phyloP scores from a whole-genome alignment of 2,113 vertebrate species.

The Thomomys bottae region DNA sequence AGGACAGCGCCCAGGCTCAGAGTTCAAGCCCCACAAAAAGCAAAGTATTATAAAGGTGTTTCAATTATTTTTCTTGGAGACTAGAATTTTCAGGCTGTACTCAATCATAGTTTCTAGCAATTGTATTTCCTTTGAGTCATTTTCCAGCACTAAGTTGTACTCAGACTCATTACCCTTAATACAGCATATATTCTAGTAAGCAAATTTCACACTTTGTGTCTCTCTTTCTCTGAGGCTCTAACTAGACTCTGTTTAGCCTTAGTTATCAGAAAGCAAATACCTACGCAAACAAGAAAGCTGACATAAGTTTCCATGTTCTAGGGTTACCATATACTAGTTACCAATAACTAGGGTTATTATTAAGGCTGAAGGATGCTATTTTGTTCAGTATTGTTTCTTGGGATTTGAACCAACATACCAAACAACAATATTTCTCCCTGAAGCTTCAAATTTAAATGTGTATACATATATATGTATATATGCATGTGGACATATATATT shows the following conservation, averaged over 20 bases:
- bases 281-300: neutral
- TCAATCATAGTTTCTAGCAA: neutral
- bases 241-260: neutral
- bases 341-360: neutral
- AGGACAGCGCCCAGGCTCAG: too few relatives aligned
- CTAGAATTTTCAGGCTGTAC: neutral
- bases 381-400: neutral
- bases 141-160: neutral
- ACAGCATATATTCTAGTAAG: neutral
- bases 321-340: too few relatives aligned
- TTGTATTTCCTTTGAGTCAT: neutral
- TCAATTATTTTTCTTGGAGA: neutral
- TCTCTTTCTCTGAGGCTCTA: neutral
- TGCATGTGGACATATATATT: too few relatives aligned
- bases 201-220: neutral
- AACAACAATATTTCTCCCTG: slow-evolving; percentile 22
- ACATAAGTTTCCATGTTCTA: accelerated
- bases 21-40: too few relatives aligned
- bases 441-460: neutral
- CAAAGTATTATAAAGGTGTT: neutral
- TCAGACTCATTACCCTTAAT: neutral
- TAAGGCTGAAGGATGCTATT: neutral
- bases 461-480: neutral
- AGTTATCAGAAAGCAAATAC: neutral
- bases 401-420: neutral